A percentile compares a stretch with the other conserved stretches of the same genome.
Evolutionary conservation across 2,113 vertebrate species (phyloP).

Genomic region (Coturnix japonica): DNA sequence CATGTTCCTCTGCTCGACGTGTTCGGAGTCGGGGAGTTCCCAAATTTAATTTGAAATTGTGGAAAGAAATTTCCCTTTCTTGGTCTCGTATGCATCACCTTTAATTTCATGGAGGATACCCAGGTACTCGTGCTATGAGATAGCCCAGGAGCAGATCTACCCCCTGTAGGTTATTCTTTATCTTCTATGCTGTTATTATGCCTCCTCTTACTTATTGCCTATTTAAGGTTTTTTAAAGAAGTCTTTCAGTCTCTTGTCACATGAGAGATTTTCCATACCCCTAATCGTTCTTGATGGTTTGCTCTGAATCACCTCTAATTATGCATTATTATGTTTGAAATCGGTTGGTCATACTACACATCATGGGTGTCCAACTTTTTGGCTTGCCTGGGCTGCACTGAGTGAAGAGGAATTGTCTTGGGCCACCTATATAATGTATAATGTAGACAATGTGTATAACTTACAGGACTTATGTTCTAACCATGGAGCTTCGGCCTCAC

Average conservation of each 20-base stretch:
- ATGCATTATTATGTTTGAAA: background rate
- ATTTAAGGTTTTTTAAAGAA: background rate
- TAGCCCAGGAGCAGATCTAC: background rate
- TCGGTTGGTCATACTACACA: background rate
- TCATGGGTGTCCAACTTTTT: background rate
- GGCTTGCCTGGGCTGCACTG: background rate
- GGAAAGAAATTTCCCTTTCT: background rate
- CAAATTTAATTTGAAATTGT: background rate
- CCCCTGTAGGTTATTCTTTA: conserved; percentile 13
- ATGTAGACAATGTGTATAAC: background rate
- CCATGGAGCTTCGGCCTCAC: background rate
- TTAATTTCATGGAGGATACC: conserved; percentile 26
- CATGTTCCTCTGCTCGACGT: background rate
- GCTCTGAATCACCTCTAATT: background rate
- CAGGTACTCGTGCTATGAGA: background rate
- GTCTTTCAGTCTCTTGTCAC: background rate
- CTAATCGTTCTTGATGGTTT: background rate
- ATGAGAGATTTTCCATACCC: background rate
- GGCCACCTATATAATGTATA: background rate
- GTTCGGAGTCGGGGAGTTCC: background rate
- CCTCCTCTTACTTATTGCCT: conserved; percentile 12
- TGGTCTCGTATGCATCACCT: background rate
- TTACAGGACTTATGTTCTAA: background rate
- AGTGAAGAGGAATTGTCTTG: too few species aligned
- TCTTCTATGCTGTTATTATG: background rate